Base-by-base conservation (phyloP, 2,888 invertebrate species). In the Microctonus hyperodae region DNA sequence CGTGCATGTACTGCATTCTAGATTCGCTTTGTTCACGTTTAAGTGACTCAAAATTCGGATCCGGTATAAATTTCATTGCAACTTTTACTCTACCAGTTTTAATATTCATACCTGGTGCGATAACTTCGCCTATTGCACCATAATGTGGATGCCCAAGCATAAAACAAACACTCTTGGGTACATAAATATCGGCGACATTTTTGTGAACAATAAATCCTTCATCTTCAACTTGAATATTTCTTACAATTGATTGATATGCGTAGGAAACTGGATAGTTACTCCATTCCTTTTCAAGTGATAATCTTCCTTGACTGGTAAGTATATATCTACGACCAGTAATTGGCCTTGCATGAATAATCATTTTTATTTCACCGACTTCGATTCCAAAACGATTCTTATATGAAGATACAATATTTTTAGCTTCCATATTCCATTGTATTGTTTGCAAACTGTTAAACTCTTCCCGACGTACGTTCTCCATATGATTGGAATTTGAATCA, bases 121-220 rank as follows among this genome's bases (percentile, higher is more conserved):
- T 81, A 57, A 91, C 87, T 77, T 89, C 89, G 57, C 93, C 96
- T 81, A 89, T 86, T 56, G 90, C 88, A 0, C 96, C 97, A 80
- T 95, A 96, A 83, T 93, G 91, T 6, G 91, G 92, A 72, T 90
- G 89, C 7, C 89, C 90, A 0, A 96, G 87, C 83, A 94, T 89
- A 81, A 96, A 96, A 74, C 94, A 91, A 1, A 79, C 77, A 61
- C 89, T 88, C 0, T 90, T 90, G 0, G 86, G 82, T 0, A 91
- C 89, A 78, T 92, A 96, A 1, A 94, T 87, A 67, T 90, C 88
- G 77, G 84, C 64, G n/a, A 90, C 78, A 23, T 85, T 86, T 57
- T 79, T 83, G 62, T 85, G 86, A 40, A 85, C 79, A 2, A 79
- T 75, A 72, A 83, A 81, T 10, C 78, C 78, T 0, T 84, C 79